Conservation (phyloP, 2,797 vertebrate species). For the Novumbra hubbsi region DNA sequence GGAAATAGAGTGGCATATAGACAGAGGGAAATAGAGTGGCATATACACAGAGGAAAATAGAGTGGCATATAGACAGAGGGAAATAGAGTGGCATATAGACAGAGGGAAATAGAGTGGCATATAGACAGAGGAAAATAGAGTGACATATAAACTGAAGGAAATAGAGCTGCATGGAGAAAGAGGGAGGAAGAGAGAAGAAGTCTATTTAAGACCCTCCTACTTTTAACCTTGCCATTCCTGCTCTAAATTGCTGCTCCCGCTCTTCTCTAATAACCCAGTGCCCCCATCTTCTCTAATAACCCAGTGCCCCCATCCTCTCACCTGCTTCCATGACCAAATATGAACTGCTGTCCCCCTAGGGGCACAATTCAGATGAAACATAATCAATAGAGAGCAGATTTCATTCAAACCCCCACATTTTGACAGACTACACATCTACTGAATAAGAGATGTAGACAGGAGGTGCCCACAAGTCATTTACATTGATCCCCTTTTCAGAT, state of each 20-base stretch:
- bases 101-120: too few relatives aligned
- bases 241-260: background rate
- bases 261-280: constrained; percentile 9
- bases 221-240: too few relatives aligned
- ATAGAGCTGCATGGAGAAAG: background rate
- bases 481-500: constrained; percentile 10
- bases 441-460: constrained; percentile 33
- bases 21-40: too few relatives aligned
- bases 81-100: too few relatives aligned
- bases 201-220: too few relatives aligned
- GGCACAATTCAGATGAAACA: constrained; percentile 36
- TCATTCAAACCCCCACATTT: constrained; percentile 38
- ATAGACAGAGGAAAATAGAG: too few relatives aligned
- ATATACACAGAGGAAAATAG: too few relatives aligned
- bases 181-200: background rate
- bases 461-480: constrained; percentile 18
- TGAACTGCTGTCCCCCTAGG: constrained; percentile 22
- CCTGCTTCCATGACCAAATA: constrained; percentile 34
- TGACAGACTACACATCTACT: constrained; percentile 10
- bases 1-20: too few relatives aligned
- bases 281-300: constrained; percentile 15
- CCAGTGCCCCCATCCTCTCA: constrained; percentile 14
- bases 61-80: too few relatives aligned
- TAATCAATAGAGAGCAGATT: constrained; percentile 32
- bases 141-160: too few relatives aligned